These are phyloP conservation scores for Drosophila pseudoananassae DNA, from an alignment of 1,140 invertebrate species.

Conservation along the genomic window DNA sequence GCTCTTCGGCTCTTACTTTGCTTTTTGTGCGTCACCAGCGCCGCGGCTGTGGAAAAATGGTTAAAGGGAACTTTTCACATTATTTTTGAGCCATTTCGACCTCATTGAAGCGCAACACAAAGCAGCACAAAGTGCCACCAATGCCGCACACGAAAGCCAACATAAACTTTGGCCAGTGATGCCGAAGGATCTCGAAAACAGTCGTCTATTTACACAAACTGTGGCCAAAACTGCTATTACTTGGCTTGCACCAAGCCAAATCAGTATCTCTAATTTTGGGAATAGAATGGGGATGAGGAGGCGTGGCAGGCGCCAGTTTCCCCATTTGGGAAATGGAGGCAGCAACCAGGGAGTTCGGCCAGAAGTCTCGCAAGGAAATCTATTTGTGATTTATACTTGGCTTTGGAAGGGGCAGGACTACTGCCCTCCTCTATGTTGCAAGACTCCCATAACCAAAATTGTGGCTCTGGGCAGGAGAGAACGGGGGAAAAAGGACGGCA, in stretches of 20 bases:
- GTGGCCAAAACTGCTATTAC: neutral
- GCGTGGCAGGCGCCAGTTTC: constrained; percentile 50
- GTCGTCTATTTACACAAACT: neutral
- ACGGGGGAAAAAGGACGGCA: constrained; percentile 13
- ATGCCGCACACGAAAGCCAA: constrained; percentile 56
- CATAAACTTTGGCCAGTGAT: constrained; percentile 56
- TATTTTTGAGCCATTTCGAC: constrained; percentile 83
- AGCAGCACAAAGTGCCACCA: constrained; percentile 77
- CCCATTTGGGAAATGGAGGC: constrained; percentile 55
- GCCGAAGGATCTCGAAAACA: constrained; percentile 1
- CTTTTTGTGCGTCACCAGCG: constrained; percentile 55
- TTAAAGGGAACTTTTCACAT: constrained; percentile 80
- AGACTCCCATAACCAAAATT: constrained; percentile 61
- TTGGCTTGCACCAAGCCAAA: constrained; percentile 9
- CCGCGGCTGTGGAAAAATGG: constrained; percentile 61
- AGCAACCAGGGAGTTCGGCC: constrained; percentile 38
- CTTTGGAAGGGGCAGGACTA: constrained; percentile 15
- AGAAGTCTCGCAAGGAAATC: constrained; percentile 63
- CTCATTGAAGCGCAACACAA: constrained; percentile 82
- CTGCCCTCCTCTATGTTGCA: constrained; percentile 37
- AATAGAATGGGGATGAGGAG: neutral
- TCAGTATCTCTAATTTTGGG: neutral
- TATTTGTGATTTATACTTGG: constrained; percentile 79
- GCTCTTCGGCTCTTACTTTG: constrained; percentile 16
- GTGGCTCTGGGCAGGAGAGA: constrained; percentile 20